Base-by-base conservation (phyloP, 1,140 invertebrate species). In the Dinoponera quadriceps region DNA sequence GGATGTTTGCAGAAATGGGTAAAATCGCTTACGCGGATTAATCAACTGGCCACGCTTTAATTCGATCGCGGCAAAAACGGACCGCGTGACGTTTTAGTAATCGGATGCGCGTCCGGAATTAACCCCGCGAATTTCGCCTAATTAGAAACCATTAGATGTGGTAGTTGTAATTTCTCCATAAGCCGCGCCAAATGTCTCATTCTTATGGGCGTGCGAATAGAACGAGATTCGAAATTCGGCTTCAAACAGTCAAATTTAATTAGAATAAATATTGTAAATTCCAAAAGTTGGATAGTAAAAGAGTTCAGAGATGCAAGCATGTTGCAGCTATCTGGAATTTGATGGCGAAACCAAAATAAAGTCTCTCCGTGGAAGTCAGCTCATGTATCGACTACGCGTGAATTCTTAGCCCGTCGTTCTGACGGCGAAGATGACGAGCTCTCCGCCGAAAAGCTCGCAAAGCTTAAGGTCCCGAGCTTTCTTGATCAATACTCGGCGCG, bases 51-150 rank as follows among this genome's bases (percentile, higher is more conserved):
- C 48, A 55, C 27, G 62, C 74, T 88, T 89, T 88, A 83, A 90
- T 90, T 90, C 74, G 77, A 92, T 90, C 83, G 83, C 86, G 86
- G 86, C 89, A 87, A 92, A 77, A 14, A 57, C 33, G 29, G 55
- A 29, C 13, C 29, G 66, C n/a, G 29, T 62, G 51, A 44, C 20
- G 71, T 33, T 72, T 2, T 33, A 90, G 83, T 90, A 90, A 90
- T 90, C 88, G 82, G 54, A 83, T 48, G 81, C 29, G 27, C 25
- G 75, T 75, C 78, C 86, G 73, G 88, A 91, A 92, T 92, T 91
- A 92, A 85, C 85, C 69, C 84, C 48, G 81, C 84, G 88, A 92
- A 92, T 91, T 91, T 91, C 82, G 88, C 85, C 86, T 91, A 91
- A 92, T 91, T 92, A 91, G 88, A 90, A 85, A 65, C 86, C 84